Base-by-base conservation (phyloP, 2,113 vertebrate species). In the Istiophorus platypterus region DNA sequence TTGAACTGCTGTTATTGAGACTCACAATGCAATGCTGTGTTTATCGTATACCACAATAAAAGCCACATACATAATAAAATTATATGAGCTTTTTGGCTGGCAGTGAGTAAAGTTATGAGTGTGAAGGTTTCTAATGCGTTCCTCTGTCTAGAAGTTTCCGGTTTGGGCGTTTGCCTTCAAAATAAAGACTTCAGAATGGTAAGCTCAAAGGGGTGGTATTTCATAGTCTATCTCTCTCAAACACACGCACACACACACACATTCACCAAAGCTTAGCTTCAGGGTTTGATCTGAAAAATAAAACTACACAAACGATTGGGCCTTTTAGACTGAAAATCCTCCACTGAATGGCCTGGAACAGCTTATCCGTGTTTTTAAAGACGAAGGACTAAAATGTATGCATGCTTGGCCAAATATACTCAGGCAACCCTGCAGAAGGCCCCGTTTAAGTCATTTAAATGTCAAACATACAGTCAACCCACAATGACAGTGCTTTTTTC, bases 151-250 rank as follows among this genome's bases (percentile, higher is more conserved):
- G 0, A 2, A 0, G 29, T 72, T 87, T 90, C 86, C 64, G 74
- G 69, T 81, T 71, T 47, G 8, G 34, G 42, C 20, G 27, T 71
- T 13, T 42, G n/a, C 54, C 24, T 86, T 75, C 84, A 92, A 76
- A 89, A 71, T 90, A 90, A 88, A 88, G 20, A 80, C 27, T 1
- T 17, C 2, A 47, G 52, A 42, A 17, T 20, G 3, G 5, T 4
- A 37, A 49, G 0, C 5, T 11, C 20, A 7, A 18, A 4, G 7
- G 8, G 39, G 39, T 56, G 31, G 31, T 7, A 49, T 39, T 26
- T 5, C n/a, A 39, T 8, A 5, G 12, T 45, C n/a, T n/a, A n/a
- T n/a, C n/a, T n/a, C n/a, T n/a, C n/a, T n/a, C n/a, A n/a, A n/a
- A n/a, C n/a, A n/a, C n/a, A n/a, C 47, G 24, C 63, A 76, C 37